Base-by-base conservation (phyloP, 2,113 vertebrate species). In the Chloropsis cyanopogon region DNA sequence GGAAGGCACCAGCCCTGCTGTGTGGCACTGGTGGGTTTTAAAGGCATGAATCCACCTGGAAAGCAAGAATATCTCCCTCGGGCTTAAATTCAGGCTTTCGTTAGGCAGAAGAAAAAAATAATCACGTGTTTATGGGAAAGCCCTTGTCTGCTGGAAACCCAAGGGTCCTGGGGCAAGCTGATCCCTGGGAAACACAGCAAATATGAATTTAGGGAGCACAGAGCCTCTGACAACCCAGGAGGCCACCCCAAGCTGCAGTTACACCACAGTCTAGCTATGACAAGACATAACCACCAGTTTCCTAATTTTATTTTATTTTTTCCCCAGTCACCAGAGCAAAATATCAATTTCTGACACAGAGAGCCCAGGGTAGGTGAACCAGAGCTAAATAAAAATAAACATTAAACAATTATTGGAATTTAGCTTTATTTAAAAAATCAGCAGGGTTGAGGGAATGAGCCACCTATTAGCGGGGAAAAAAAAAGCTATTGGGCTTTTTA, bases 401-500 rank as follows among this genome's bases (percentile, higher is more conserved):
- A 98, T 98, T 98, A 98, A 98, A 97, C 98, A 98, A 98, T 98
- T 98, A 98, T 97, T 97, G 97, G 97, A 97, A 97, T 98, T 98
- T 97, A 96, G 96, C 96, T 97, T 98, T 97, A 97, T 98, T 98
- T 97, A 83, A 97, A 97, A 98, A 97, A 97, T 84, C 98, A 98
- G 98, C 97, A 42, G 98, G 97, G 95, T 95, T 96, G 97, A 96
- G 92, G 93, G 97, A 98, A 97, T 50, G 94, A 97, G 97, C 93
- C 95, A 96, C 97, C 97, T 97, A 97, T 98, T 98, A 98, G 96
- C 31, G 0, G 77, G 96, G 92, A 22, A 92, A 90, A 93, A 90
- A 95, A 91, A 88, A 96, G 89, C 97, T 93, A 94, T 95, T 54
- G 93, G 97, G 96, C 97, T 97, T 97, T 97, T 97, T 97, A 97